Evolutionary conservation across 1,140 invertebrate species (phyloP), one percentile per base, ranked within the genome.

Genomic region (Lasioglossum albipes): DNA sequence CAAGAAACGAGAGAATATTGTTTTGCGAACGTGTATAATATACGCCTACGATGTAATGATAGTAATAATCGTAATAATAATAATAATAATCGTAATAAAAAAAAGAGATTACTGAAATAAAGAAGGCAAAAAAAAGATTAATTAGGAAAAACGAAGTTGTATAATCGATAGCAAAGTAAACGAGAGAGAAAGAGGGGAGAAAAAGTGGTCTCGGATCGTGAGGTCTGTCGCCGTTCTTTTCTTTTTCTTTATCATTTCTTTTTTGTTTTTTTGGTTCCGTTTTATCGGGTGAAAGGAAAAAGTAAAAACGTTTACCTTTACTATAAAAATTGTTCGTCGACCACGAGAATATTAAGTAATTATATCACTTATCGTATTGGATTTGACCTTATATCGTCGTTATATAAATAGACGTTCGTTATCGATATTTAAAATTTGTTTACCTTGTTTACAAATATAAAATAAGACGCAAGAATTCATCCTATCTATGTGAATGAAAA

Each of bases 371-470:
- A 82, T 84, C 81, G 83, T 79, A 71, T 49, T 64, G 67, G 66
- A 78, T 84, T 70, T 80, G 69, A 84, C 75, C 65, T 76, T 82
- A 85, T 78, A 52, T 49, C 77, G 74, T 86, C 76, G 52, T 54
- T 89, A 49, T 90, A 90, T 89, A 93, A 90, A 92, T 91, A 92
- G 84, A 88, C 52, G 86, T 89, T 83, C 52, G 86, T 89, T 82
- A 85, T 90, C 84, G 77, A 84, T 89, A 88, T 87, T 74, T 86
- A 84, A 88, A 89, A 88, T 89, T 89, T 91, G 73, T 71, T 90
- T 84, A 88, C 81, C 52, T 89, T 86, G 89, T 90, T 92, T 92
- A 91, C 85, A 91, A 93, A 91, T 91, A 90, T 91, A 90, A 93
- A 92, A 91, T 86, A 90, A 92, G 85, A 90, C 54, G 82, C 83